phyloP scores from a whole-genome alignment of 2,888 invertebrate species.

The Adela reaumurella region DNA sequence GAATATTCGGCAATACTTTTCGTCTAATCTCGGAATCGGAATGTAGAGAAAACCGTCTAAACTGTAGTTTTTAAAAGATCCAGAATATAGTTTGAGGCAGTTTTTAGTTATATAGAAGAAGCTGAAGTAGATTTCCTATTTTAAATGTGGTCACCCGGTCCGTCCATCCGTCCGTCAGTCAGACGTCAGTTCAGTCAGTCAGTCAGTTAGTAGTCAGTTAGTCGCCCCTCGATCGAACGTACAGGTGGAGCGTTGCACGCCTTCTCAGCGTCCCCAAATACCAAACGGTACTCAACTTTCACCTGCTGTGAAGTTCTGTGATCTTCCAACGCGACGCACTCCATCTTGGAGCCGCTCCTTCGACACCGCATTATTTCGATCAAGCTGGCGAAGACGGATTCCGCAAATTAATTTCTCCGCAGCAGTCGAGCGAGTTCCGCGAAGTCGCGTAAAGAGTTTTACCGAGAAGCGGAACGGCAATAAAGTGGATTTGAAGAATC shows the following conservation, averaged over 20 bases:
- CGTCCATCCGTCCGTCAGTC: not conserved
- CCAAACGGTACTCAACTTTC: not conserved
- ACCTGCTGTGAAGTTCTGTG: not conserved
- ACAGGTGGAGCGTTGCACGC: not conserved
- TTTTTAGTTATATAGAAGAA: no score
- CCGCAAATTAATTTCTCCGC: constrained; percentile 53
- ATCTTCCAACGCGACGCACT: not conserved
- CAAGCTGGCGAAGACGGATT: constrained; percentile 30
- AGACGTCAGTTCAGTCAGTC: not conserved
- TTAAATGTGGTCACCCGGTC: no score
- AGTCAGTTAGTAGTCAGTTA: not conserved
- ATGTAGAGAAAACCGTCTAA: no score
- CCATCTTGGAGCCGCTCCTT: not conserved
- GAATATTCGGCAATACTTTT: no score
- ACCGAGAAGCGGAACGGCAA: constrained; percentile 46
- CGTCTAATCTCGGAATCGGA: no score
- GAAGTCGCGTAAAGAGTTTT: constrained; percentile 52
- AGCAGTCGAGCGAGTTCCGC: constrained; percentile 40
- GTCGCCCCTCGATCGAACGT: not conserved
- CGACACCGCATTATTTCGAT: not conserved
- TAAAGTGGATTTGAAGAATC: constrained; percentile 53
- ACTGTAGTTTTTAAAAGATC: no score
- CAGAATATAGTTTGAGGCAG: no score
- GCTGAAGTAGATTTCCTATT: no score
- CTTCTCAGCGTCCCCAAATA: not conserved